Evolutionary conservation across 2,888 invertebrate genomes (phyloP), one percentile per base, ranked within the genome.

Genomic region (Pegoplata infirma): DNA sequence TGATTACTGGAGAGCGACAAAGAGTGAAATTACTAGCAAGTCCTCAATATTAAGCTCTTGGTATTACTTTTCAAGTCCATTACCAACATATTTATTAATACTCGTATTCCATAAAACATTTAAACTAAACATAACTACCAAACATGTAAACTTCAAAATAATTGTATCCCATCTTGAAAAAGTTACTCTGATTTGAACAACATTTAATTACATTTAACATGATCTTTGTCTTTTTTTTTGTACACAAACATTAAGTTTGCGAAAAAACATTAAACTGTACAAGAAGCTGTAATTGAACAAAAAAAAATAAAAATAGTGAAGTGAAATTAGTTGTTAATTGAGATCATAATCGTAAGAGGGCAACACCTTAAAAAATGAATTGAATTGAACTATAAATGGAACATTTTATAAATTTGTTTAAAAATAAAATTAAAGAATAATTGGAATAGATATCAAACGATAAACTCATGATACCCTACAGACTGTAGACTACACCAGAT

Each of bases 241-340:
- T n/a, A n/a, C n/a, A n/a, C 25, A 3, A 23, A 23, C 23, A 23
- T 23, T 23, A 5, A 23, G 23, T 23, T 25, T 36, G 59, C 23
- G 46, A n/a, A 44, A 21, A 28, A 73, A 59, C 36, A 19, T 23
- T 14, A 67, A 69, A 25, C n/a, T 28, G 32, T 10, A 66, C 58
- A 56, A 66, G 71, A 47, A 64, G 46, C 58, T 49, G 8, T 5
- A 36, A 46, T 53, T 25, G 25, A 16, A 14, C 1, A 14, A 40
- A 10, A 32, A 61, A 46, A 40, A 44, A 63, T 36, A 8, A 58
- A 55, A 73, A 51, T 68, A 25, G 67, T 64, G 51, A 77, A 77
- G 46, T 73, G 77, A 77, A 77, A 77, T 77, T 77, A 68, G 72
- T 68, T 67, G 77, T 73, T 77, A 77, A 77, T 77, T 77, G 72